Evolutionary conservation across 2,888 invertebrate genomes (phyloP).

Genomic region (Tetropium fuscum): DNA sequence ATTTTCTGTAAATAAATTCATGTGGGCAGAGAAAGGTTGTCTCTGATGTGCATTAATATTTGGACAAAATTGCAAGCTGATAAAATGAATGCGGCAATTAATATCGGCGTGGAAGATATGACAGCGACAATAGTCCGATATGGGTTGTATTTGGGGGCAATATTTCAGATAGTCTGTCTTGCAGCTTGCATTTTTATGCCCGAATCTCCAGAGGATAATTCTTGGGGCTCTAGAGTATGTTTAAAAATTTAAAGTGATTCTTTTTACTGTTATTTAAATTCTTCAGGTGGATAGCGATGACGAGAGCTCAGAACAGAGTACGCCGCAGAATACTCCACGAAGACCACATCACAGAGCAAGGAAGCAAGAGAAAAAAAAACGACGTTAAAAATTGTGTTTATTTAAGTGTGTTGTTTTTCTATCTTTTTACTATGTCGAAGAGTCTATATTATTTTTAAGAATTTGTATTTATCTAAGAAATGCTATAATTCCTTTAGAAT

Average conservation of each 20-base stretch:
- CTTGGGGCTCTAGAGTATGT: slow-evolving; percentile 67
- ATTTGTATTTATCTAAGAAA: not conserved
- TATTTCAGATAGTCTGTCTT: slow-evolving; percentile 89
- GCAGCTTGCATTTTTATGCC: slow-evolving; percentile 84
- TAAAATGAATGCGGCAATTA: slow-evolving; percentile 64
- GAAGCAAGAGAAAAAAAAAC: slow-evolving; percentile 79
- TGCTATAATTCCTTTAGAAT: not conserved
- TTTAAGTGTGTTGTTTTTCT: not conserved
- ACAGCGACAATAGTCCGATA: slow-evolving; percentile 81
- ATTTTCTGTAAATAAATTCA: no score
- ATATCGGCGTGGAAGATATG: slow-evolving; percentile 76
- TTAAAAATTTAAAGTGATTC: not conserved
- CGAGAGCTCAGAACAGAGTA: slow-evolving; percentile 79
- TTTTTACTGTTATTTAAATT: slow-evolving; percentile 13
- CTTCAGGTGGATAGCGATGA: slow-evolving; percentile 77
- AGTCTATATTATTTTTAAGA: not conserved
- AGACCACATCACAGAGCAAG: slow-evolving; percentile 73
- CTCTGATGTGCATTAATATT: no score
- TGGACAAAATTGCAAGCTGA: not conserved
- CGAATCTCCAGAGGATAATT: slow-evolving; percentile 70
- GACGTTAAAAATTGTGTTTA: slow-evolving; percentile 67
- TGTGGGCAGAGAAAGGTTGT: no score
- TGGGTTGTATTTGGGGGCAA: slow-evolving; percentile 86
- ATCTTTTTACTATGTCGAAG: not conserved
- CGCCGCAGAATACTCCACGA: slow-evolving; percentile 77